Percentiles rank a stretch among this genome's conserved stretches.
phyloP scores from a whole-genome alignment of 2,888 invertebrate genomes.

The Baronia brevicornis region DNA sequence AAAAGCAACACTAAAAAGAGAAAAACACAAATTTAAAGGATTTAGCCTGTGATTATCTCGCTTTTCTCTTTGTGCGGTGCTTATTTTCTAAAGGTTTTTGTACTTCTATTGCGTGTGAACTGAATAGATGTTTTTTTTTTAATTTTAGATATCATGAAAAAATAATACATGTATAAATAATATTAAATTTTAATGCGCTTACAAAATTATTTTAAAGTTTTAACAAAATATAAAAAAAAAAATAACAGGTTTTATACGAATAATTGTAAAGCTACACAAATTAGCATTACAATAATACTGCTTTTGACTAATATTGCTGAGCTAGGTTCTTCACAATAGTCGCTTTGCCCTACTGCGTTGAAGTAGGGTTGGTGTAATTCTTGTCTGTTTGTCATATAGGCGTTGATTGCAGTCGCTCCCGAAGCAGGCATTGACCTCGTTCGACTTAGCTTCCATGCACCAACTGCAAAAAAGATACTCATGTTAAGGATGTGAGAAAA shows the following conservation, averaged over 20 bases:
- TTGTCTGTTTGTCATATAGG: conserved; percentile 27
- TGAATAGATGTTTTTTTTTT: no score
- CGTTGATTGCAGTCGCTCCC: conserved; percentile 30
- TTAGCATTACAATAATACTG: conserved; percentile 47
- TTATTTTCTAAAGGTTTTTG: no score
- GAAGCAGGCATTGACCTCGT: conserved; percentile 28
- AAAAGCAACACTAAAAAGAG: no score
- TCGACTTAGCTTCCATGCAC: conserved; percentile 58
- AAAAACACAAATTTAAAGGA: no score
- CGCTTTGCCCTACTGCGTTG: conserved; percentile 35
- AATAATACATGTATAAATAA: not conserved
- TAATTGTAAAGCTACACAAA: conserved; percentile 39
- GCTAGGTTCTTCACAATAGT: conserved; percentile 48
- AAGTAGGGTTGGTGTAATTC: conserved; percentile 51
- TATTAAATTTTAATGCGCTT: conserved; percentile 7
- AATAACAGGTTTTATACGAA: conserved; percentile 23
- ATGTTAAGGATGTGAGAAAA: no score
- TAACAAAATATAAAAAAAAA: conserved; percentile 3
- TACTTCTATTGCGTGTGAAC: no score
- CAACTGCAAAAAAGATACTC: conserved; percentile 43
- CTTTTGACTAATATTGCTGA: conserved; percentile 42
- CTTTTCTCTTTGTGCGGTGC: no score
- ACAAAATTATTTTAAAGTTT: conserved; percentile 8
- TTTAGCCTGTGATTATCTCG: no score
- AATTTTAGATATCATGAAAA: conserved; percentile 5